Evolutionary conservation across 92 coral and sea anemone genomes (phyloP).

Genomic region (Zoanthus sociatus): DNA sequence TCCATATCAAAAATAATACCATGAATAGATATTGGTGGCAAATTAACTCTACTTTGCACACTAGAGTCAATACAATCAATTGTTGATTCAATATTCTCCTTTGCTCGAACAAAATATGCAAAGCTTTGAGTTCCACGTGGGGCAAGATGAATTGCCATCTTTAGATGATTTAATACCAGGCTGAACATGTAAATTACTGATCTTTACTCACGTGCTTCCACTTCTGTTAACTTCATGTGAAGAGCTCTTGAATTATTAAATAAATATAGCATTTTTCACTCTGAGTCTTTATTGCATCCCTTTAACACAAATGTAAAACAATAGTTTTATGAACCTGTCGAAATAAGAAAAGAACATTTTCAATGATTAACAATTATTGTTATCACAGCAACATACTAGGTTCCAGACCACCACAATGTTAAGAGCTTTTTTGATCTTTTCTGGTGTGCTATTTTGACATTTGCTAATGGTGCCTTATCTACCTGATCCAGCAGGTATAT

Average conservation of each 20-base stretch:
- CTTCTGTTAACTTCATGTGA: not conserved
- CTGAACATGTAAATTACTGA: slow-evolving; percentile 3
- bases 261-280: not conserved
- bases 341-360: too few relatives aligned
- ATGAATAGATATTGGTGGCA: slow-evolving; percentile 60
- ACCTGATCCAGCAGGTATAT: too few relatives aligned
- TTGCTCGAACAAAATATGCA: slow-evolving; percentile 18
- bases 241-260: not conserved
- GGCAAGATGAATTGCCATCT: slow-evolving; percentile 6
- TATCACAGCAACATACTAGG: too few relatives aligned
- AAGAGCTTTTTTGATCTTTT: too few relatives aligned
- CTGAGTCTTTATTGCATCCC: too few relatives aligned
- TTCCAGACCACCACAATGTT: too few relatives aligned
- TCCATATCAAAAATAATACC: slow-evolving; percentile 93
- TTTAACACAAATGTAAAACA: too few relatives aligned
- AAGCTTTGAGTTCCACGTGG: not conserved
- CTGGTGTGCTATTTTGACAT: too few relatives aligned
- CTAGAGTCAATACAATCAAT: slow-evolving; percentile 14
- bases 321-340: too few relatives aligned
- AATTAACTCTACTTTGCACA: not conserved
- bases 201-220: not conserved
- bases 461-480: too few relatives aligned
- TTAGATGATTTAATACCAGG: not conserved
- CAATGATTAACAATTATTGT: too few relatives aligned
- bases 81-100: slow-evolving; percentile 2